Percentiles rank a stretch among this genome's conserved stretches.
These are phyloP conservation scores for Amphilophus citrinellus DNA, from an alignment of 2,113 vertebrate genomes.

Conservation along the genomic window DNA sequence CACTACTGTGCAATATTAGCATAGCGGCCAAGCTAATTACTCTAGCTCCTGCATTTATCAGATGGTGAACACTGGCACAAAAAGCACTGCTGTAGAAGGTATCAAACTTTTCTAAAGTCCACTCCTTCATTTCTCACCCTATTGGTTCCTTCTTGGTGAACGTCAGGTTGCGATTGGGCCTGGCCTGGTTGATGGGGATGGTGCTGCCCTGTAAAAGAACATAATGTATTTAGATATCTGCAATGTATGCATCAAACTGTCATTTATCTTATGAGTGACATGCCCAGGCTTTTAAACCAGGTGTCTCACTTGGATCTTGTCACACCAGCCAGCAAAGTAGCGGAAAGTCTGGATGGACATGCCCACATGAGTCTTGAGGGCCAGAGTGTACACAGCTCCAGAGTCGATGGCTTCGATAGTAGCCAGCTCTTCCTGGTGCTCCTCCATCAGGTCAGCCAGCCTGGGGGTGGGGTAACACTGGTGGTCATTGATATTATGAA, in stretches of 20 bases:
- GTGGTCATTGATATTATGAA: background rate
- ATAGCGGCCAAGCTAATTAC: too few relatives aligned
- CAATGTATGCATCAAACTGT: background rate
- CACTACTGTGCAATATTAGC: too few relatives aligned
- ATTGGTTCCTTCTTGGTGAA: constrained; percentile 86
- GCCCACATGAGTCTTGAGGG: constrained; percentile 86
- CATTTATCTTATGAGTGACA: background rate
- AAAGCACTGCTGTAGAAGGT: background rate
- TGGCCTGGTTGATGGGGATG: constrained; percentile 87
- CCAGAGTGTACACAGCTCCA: constrained; percentile 85
- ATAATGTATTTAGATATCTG: background rate
- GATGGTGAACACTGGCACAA: too few relatives aligned
- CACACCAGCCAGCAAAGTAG: constrained; percentile 87
- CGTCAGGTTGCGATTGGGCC: constrained; percentile 86
- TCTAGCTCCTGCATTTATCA: too few relatives aligned
- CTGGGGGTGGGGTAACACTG: constrained; percentile 46
- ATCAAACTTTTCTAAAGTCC: background rate
- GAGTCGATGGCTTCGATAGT: constrained; percentile 86
- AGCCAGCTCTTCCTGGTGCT: constrained; percentile 85
- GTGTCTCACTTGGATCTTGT: constrained; percentile 84
- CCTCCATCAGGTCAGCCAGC: constrained; percentile 86
- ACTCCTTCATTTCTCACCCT: constrained; percentile 72
- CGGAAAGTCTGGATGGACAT: constrained; percentile 88
- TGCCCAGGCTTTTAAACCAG: background rate
- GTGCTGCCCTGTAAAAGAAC: constrained; percentile 78